Conservation (phyloP, 2,797 vertebrate species). For the Spea hammondii region DNA sequence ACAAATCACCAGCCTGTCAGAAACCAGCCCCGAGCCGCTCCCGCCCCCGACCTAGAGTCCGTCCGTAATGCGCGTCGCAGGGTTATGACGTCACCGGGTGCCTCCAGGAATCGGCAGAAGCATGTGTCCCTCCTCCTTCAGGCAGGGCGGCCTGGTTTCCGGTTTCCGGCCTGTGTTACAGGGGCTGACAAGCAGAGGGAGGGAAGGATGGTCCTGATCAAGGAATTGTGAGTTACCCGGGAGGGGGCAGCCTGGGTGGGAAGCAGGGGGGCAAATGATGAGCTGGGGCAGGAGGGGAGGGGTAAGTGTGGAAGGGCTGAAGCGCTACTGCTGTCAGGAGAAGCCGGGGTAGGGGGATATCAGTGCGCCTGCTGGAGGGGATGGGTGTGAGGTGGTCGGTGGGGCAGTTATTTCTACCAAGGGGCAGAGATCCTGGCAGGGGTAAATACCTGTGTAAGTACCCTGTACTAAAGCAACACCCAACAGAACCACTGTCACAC, state of each 20-base stretch:
- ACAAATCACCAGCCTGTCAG: too few relatives aligned
- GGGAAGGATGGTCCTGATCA: conserved; percentile 50
- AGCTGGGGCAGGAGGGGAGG: neutral
- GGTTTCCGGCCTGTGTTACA: conserved; percentile 48
- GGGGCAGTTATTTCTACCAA: neutral
- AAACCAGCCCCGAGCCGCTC: too few relatives aligned
- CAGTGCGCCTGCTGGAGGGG: neutral
- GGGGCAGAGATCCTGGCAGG: neutral
- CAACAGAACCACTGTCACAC: too few relatives aligned
- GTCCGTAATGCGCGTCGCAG: neutral
- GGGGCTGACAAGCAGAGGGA: conserved; percentile 42
- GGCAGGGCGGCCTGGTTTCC: conserved; percentile 40
- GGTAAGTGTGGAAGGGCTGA: neutral
- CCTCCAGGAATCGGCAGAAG: conserved; percentile 15
- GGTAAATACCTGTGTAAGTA: too few relatives aligned
- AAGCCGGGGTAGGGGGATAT: too few relatives aligned
- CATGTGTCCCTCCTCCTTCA: conserved; percentile 41
- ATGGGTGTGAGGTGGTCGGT: neutral
- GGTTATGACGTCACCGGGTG: conserved; percentile 22
- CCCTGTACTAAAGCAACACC: too few relatives aligned
- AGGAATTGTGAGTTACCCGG: conserved; percentile 44
- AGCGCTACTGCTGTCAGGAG: neutral
- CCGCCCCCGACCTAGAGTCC: too few relatives aligned
- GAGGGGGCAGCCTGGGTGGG: neutral
- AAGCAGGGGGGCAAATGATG: neutral